Base-by-base conservation (phyloP, 1,140 invertebrate genomes). In the Plectrocnemia conspersa region DNA sequence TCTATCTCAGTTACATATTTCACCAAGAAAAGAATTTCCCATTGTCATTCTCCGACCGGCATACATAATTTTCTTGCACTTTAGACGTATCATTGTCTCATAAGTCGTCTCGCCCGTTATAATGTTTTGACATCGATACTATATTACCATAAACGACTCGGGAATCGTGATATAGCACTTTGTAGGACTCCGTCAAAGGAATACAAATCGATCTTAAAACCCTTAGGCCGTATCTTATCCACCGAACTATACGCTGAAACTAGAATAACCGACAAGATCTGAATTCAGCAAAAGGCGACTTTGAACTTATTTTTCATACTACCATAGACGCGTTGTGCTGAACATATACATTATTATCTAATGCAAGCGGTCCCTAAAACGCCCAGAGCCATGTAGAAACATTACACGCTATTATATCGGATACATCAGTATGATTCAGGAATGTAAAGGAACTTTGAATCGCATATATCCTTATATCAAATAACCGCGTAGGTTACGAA, bases 381-480 rank as follows among this genome's bases (percentile, higher is more conserved):
- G 19, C 13, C 42, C 6, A 2, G 18, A 22, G 42, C 10, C 10
- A 41, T n/a, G n/a, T n/a, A 10, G 2, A 41, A 41, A 41, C 19
- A 23, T 23, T 45, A 23, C 42, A 25, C 25, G 25, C 19, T 25
- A 45, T 45, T 45, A 45, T 23, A 42, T 21, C 7, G 33, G 44
- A 29, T 47, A 16, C 18, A 47, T 47, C 44, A 47, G 44, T 47
- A 47, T 32, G 13, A 47, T 47, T 13, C 13, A 11, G 25, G 11
- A 32, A 18, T 23, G 44, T 27, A 45, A 45, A 25, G 23, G 21
- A 45, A 23, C 44, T 47, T 24, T 32, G 42, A 47, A 47, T 47
- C 24, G 44, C 25, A 47, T 29, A 47, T 47, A 24, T n/a, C 25
- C 21, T 10, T 13, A 13, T 47, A 47, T 47, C 44, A 16, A 16